Conservation (phyloP, 2,888 invertebrate genomes). For the Acronicta aceris region DNA sequence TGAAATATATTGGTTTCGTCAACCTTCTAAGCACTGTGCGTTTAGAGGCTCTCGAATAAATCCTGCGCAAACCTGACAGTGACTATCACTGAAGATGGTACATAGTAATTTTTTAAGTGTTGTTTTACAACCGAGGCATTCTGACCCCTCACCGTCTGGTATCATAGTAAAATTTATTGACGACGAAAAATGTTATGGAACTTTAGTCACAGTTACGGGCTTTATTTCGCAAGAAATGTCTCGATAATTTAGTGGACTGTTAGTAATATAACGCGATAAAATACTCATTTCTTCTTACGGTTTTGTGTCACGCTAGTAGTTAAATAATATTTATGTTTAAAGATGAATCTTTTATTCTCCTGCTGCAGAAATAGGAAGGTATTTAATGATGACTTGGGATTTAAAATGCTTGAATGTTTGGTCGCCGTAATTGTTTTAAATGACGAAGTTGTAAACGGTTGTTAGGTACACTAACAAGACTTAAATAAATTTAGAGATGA, state of each 20-base stretch:
- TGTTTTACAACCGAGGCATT: conserved; percentile 58
- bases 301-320: conserved; percentile 25
- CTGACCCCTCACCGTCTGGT: conserved; percentile 50
- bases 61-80: conserved; percentile 29
- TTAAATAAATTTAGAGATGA: neutral
- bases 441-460: neutral
- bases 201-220: conserved; percentile 22
- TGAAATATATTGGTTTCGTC: conserved; percentile 9
- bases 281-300: conserved; percentile 36
- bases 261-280: conserved; percentile 52
- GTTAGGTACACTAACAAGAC: no score
- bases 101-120: conserved; percentile 53
- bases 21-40: conserved; percentile 2
- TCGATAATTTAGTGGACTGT: conserved; percentile 49
- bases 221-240: conserved; percentile 46
- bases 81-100: conserved; percentile 39
- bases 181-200: conserved; percentile 55
- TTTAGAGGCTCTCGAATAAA: conserved; percentile 30
- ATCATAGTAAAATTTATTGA: conserved; percentile 58
- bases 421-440: conserved; percentile 8
- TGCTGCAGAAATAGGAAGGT: conserved; percentile 14
- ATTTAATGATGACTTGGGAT: conserved; percentile 4
- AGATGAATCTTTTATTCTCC: conserved; percentile 32
- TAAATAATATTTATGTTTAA: conserved; percentile 47
- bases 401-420: conserved; percentile 8